Conservation (phyloP, 2,797 vertebrate species). For the Eleutherodactylus coqui region DNA sequence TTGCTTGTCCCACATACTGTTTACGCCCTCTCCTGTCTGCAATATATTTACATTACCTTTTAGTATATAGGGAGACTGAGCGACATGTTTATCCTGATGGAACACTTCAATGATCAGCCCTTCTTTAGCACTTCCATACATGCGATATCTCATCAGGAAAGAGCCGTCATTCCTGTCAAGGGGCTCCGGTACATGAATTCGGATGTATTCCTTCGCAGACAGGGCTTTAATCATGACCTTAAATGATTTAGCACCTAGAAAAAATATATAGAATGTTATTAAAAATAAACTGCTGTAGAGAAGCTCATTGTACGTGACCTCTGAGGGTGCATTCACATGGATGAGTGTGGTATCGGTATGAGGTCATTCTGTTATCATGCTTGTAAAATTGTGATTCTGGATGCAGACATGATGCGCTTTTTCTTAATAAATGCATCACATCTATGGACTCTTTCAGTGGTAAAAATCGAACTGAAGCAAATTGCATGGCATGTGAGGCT, state of each 20-base stretch:
- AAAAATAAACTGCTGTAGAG: not conserved
- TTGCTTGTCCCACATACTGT: no score
- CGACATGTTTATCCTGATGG: conserved; percentile 80
- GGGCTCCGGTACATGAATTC: conserved; percentile 83
- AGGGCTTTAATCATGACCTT: conserved; percentile 84
- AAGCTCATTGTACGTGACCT: no score
- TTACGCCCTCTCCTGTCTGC: not conserved
- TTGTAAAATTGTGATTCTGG: no score
- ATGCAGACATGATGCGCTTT: no score
- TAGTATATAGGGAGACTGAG: conserved; percentile 85
- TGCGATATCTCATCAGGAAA: conserved; percentile 87
- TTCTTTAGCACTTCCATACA: conserved; percentile 78
- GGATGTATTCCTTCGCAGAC: conserved; percentile 79
- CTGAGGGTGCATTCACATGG: no score
- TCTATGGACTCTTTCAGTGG: no score
- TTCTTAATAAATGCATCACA: no score
- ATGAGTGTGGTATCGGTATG: no score
- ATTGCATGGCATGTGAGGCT: no score
- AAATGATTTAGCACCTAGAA: conserved; percentile 81
- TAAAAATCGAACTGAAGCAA: no score
- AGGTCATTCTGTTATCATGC: no score
- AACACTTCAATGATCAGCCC: conserved; percentile 86
- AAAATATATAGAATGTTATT: not conserved
- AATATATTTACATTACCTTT: conserved; percentile 73
- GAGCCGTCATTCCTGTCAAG: conserved; percentile 90